Evolutionary conservation across 1,140 invertebrate genomes (phyloP).

Genomic region (Cataglyphis hispanica): DNA sequence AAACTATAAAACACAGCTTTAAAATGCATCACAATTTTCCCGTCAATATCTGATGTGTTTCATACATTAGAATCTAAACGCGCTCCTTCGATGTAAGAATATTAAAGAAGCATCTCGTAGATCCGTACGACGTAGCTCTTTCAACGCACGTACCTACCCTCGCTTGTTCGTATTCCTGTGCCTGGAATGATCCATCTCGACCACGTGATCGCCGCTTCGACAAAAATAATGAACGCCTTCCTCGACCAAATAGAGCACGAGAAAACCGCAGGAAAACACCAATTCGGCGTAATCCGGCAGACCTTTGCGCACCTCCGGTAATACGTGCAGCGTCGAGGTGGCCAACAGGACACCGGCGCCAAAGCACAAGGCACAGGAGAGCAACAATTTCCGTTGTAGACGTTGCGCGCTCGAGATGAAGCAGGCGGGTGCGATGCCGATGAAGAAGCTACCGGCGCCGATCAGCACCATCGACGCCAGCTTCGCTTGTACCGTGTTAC

Average conservation of each 20-base stretch:
- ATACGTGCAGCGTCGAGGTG: constrained; percentile 93
- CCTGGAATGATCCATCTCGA: neutral
- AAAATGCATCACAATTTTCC: neutral
- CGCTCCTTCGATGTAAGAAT: neutral
- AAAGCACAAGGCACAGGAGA: constrained; percentile 92
- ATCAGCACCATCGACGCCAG: constrained; percentile 90
- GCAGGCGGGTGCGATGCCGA: constrained; percentile 89
- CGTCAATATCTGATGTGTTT: neutral
- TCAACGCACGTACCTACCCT: constrained; percentile 42
- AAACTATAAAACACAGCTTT: neutral
- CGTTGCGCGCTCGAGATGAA: constrained; percentile 87
- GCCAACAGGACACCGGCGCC: constrained; percentile 94
- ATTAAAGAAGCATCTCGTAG: neutral
- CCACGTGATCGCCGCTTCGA: constrained; percentile 74
- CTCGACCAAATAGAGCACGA: constrained; percentile 92
- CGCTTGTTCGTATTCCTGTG: constrained; percentile 14
- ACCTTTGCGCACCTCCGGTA: constrained; percentile 91
- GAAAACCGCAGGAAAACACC: constrained; percentile 92
- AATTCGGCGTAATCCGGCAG: constrained; percentile 89
- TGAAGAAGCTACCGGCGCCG: constrained; percentile 89
- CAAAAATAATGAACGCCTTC: constrained; percentile 91
- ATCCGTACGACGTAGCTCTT: neutral
- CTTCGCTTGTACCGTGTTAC: constrained; percentile 87
- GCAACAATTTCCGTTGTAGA: constrained; percentile 86
- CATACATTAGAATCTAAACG: neutral